phyloP scores from a whole-genome alignment of 2,113 vertebrate genomes.

The Macquaria ambigua region DNA sequence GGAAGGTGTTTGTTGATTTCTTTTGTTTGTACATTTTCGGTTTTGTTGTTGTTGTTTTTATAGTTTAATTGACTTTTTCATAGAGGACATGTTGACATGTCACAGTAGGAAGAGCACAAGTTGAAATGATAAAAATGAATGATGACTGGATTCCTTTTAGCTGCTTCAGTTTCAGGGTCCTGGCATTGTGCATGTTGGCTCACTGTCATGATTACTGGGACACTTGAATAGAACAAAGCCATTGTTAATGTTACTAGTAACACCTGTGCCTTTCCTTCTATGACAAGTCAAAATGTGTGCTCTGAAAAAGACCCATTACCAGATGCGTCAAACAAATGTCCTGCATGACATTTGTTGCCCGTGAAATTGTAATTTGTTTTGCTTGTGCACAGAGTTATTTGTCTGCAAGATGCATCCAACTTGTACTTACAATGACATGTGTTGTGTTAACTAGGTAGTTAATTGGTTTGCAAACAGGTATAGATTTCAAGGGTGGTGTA shows the following conservation, averaged over 20 bases:
- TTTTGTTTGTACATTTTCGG: constrained; percentile 6
- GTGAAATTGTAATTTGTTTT: too few relatives aligned
- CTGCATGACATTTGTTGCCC: too few relatives aligned
- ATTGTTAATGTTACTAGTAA: background rate
- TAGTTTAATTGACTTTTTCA: background rate
- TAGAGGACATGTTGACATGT: background rate
- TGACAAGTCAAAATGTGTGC: background rate
- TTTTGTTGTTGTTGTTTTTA: constrained; percentile 9
- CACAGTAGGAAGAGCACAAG: background rate
- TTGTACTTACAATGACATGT: background rate
- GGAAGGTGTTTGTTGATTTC: constrained; percentile 18
- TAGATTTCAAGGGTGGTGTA: background rate
- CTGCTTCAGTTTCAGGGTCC: background rate
- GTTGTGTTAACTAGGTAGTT: background rate
- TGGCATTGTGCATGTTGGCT: background rate
- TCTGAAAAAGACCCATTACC: background rate
- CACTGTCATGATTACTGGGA: background rate
- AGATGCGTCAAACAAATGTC: background rate
- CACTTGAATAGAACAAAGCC: background rate
- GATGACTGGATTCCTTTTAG: background rate
- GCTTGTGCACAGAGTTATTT: too few relatives aligned
- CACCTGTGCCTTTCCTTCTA: background rate
- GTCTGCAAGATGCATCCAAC: background rate
- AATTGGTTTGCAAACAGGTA: background rate
- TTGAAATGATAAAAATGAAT: background rate